phyloP scores from a whole-genome alignment of 2,797 vertebrate genomes.

The Odontamblyopus lacepedii region DNA sequence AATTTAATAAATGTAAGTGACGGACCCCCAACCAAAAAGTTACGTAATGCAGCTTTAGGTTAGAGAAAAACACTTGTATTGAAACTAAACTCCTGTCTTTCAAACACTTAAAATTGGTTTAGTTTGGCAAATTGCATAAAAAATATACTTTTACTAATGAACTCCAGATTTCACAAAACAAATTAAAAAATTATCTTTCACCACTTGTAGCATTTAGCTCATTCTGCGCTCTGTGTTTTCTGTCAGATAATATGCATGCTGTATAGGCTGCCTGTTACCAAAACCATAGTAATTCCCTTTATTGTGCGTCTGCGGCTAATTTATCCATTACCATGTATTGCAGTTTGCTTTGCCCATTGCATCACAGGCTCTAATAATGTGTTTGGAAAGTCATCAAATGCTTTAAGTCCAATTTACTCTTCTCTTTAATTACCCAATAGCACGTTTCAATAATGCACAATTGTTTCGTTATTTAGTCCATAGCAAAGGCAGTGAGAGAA shows the following conservation, averaged over 20 bases:
- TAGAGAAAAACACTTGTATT: too few species aligned
- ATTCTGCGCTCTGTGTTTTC: background rate
- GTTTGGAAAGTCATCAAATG: background rate
- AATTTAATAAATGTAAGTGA: too few species aligned
- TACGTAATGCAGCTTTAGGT: too few species aligned
- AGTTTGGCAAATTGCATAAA: background rate
- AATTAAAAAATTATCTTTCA: background rate
- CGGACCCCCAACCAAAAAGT: too few species aligned
- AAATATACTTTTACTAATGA: background rate
- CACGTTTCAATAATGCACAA: background rate
- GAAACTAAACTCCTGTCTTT: background rate
- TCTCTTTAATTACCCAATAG: background rate
- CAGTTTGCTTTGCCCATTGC: background rate
- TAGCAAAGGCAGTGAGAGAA: background rate
- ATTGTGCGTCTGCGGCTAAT: background rate
- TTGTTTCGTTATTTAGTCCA: background rate
- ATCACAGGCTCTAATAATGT: slow-evolving; percentile 1
- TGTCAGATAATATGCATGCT: background rate
- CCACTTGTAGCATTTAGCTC: background rate
- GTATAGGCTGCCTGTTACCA: background rate
- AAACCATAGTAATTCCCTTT: background rate
- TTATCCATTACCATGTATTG: slow-evolving; percentile 1
- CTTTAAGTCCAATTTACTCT: background rate
- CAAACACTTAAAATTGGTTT: background rate
- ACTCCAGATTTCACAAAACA: background rate